Percentiles rank a stretch among this genome's conserved stretches.
These are phyloP conservation scores for Stichodactyla mertensii DNA, from an alignment of 64 coral and sea anemone genomes.

Conservation along the genomic window DNA sequence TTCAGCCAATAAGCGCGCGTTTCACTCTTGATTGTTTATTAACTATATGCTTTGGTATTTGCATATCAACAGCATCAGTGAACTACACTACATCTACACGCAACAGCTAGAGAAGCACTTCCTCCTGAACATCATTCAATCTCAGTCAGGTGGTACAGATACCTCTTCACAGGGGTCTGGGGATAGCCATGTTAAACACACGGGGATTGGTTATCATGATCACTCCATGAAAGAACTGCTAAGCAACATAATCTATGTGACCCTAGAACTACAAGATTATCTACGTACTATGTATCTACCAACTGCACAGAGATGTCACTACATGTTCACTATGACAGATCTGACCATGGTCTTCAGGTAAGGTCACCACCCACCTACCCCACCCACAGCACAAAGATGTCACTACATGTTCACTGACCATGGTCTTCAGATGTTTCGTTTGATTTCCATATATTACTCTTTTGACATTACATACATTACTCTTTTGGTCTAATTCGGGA, in stretches of 20 bases:
- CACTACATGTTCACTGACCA: constrained; percentile 83
- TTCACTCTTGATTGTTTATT: too few species aligned
- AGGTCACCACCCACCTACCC: background rate
- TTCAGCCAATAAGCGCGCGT: too few species aligned
- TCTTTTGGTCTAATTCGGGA: background rate
- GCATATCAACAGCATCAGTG: constrained; percentile 40
- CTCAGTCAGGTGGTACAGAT: constrained; percentile 50
- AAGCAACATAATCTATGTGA: constrained; percentile 49
- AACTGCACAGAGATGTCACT: constrained; percentile 93
- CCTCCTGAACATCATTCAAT: constrained; percentile 46
- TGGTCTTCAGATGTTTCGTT: background rate
- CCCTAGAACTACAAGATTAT: constrained; percentile 86
- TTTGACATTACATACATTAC: too few species aligned
- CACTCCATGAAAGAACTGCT: constrained; percentile 72
- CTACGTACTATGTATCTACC: constrained; percentile 87
- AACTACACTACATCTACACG: constrained; percentile 83
- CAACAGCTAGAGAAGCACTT: constrained; percentile 93
- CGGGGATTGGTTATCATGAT: constrained; percentile 49
- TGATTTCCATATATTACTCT: background rate
- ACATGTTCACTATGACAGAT: constrained; percentile 96
- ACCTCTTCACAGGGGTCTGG: constrained; percentile 49
- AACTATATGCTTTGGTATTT: background rate
- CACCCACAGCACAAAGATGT: constrained; percentile 80
- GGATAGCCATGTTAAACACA: constrained; percentile 42
- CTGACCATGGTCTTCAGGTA: constrained; percentile 99